Evolutionary conservation across 2,888 invertebrate genomes (phyloP), one percentile per base, ranked within the genome.

Genomic region (Apodemia hepburni): DNA sequence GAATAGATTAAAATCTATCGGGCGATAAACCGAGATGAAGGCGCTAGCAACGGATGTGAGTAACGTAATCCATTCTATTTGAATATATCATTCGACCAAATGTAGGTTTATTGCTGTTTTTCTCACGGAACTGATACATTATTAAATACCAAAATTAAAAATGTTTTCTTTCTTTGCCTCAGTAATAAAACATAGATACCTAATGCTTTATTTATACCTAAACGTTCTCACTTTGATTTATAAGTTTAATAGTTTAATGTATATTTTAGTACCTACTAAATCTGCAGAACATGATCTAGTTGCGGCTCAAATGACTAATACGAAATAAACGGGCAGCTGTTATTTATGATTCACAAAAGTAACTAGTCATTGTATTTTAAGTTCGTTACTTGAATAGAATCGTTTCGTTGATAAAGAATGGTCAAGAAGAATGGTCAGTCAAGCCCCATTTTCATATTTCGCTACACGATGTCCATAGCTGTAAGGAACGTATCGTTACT

Each of bases 51-150:
- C 81, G 85, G 84, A 79, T 89, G 90, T 89, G 89, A 87, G 84
- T 80, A 78, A 85, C 83, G 87, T 84, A 85, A 87, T 82, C 80
- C 80, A 87, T 86, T 86, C 84, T 85, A 88, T 88, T 85, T 87
- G 86, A 88, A 89, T 91, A 87, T 87, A 88, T 89, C 86, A 88
- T 87, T 84, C 82, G 76, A 73, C 79, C 76, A 79, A 88, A 91
- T 87, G 88, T 91, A 89, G 91, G 91, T 91, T 91, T 91, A 90
- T 90, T 88, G 83, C 88, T 83, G 80, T 83, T 87, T 90, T 90
- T 91, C 91, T 89, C 90, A 91, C 90, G 91, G 88, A 89, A 89
- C 88, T 85, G 84, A 88, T 86, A 84, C 82, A 85, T 87, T 88
- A 87, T 84, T 84, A 80, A 86, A 84, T 85, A 81, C 74, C 84